Evolutionary conservation across 2,113 vertebrate genomes (phyloP).

Genomic region (Pica pica): DNA sequence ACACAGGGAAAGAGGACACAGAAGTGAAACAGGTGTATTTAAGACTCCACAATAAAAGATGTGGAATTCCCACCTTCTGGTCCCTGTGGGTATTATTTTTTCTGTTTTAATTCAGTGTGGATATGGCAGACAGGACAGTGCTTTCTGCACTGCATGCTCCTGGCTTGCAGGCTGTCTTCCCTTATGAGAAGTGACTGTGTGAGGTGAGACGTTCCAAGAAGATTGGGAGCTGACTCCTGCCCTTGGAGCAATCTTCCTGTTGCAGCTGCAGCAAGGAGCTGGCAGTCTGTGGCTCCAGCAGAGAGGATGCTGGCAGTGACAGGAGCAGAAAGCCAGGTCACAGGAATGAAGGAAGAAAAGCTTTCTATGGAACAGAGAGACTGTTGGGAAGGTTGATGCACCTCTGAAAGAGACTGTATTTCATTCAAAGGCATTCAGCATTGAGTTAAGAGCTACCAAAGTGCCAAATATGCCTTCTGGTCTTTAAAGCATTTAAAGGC

Average conservation of each 20-base stretch:
- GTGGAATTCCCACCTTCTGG: neutral
- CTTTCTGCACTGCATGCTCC: accelerated
- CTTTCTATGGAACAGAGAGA: neutral
- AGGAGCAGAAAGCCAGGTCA: neutral
- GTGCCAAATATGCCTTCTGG: neutral
- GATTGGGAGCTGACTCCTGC: neutral
- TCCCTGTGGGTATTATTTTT: neutral
- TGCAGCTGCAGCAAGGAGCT: neutral
- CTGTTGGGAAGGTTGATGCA: neutral
- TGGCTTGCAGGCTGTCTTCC: neutral
- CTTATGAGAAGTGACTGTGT: neutral
- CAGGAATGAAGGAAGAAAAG: neutral
- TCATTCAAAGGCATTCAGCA: neutral
- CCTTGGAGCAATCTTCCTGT: neutral
- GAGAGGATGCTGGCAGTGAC: neutral
- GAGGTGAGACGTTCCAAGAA: neutral
- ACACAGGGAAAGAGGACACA: neutral
- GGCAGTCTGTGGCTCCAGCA: neutral
- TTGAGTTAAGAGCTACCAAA: neutral
- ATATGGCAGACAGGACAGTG: accelerated
- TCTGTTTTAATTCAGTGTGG: neutral
- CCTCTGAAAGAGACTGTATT: neutral
- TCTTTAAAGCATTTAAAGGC: neutral
- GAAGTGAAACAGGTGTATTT: neutral
- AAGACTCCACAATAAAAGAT: neutral